Conservation (phyloP, 2,113 vertebrate species). For the Hemiscyllium ocellatum region DNA sequence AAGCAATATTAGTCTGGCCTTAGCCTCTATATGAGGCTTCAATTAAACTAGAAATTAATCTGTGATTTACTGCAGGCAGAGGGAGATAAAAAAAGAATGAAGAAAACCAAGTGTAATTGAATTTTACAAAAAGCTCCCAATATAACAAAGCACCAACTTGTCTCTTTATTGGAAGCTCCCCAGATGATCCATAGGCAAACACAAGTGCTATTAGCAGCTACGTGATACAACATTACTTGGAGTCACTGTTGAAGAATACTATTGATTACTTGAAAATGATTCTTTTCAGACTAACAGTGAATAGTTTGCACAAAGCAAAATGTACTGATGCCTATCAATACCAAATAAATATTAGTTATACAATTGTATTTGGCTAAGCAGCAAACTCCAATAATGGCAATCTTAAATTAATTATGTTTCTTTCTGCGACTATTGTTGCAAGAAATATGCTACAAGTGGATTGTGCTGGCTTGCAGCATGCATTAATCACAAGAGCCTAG, state of each 20-base stretch:
- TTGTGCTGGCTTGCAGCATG: constrained; percentile 51
- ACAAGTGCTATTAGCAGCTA: constrained; percentile 37
- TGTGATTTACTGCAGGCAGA: constrained; percentile 30
- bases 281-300: constrained; percentile 37
- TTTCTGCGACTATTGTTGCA: constrained; percentile 26
- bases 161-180: constrained; percentile 35
- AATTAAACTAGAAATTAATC: constrained; percentile 36
- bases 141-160: constrained; percentile 31
- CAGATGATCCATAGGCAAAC: constrained; percentile 33
- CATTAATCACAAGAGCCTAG: neutral
- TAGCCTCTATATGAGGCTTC: constrained; percentile 11
- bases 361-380: constrained; percentile 32
- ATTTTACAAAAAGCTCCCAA: constrained; percentile 36
- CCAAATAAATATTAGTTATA: constrained; percentile 24
- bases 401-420: constrained; percentile 43
- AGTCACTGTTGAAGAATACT: constrained; percentile 36
- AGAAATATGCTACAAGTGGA: constrained; percentile 52
- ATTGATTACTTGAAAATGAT: constrained; percentile 40
- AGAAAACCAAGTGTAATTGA: constrained; percentile 33
- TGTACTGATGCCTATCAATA: constrained; percentile 5
- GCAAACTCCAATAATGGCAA: constrained; percentile 42
- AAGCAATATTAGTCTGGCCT: constrained; percentile 36
- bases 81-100: constrained; percentile 36
- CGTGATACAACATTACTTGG: constrained; percentile 34
- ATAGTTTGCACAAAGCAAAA: constrained; percentile 14